Conservation (phyloP, 2,797 vertebrate genomes). For the Phoxinus dragarum region DNA sequence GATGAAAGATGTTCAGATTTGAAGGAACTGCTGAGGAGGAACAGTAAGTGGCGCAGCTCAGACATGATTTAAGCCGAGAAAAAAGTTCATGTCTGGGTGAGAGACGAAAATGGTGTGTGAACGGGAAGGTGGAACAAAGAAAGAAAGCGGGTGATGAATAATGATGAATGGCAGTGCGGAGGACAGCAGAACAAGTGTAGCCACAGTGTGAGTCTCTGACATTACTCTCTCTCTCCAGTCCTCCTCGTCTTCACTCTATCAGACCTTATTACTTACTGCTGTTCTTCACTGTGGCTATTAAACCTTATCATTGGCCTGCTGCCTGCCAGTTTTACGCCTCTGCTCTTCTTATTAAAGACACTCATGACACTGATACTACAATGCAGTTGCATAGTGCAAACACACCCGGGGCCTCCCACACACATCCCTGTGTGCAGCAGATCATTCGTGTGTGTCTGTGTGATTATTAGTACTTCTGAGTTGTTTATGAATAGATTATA, state of each 20-base stretch:
- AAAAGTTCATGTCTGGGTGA: slow-evolving; percentile 42
- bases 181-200: slow-evolving; percentile 57
- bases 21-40: slow-evolving; percentile 29
- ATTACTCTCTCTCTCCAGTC: slow-evolving; percentile 44
- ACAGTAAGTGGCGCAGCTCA: neutral
- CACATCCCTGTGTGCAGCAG: neutral
- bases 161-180: slow-evolving; percentile 56
- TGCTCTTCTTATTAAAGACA: slow-evolving; percentile 59
- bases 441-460: neutral
- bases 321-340: slow-evolving; percentile 59
- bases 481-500: slow-evolving; percentile 4
- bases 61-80: slow-evolving; percentile 14
- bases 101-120: slow-evolving; percentile 12
- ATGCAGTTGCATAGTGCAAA: slow-evolving; percentile 46
- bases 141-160: slow-evolving; percentile 50
- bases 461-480: neutral
- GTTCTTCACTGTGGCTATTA: slow-evolving; percentile 61
- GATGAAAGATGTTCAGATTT: slow-evolving; percentile 35
- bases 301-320: slow-evolving; percentile 59
- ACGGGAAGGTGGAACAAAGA: slow-evolving; percentile 39
- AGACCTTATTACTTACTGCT: slow-evolving; percentile 60
- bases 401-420: slow-evolving; percentile 19
- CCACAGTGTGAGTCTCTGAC: slow-evolving; percentile 47
- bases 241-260: slow-evolving; percentile 55
- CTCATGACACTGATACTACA: slow-evolving; percentile 45